Conservation (phyloP, 1,140 invertebrate genomes). For the Drosophila aff. region DNA sequence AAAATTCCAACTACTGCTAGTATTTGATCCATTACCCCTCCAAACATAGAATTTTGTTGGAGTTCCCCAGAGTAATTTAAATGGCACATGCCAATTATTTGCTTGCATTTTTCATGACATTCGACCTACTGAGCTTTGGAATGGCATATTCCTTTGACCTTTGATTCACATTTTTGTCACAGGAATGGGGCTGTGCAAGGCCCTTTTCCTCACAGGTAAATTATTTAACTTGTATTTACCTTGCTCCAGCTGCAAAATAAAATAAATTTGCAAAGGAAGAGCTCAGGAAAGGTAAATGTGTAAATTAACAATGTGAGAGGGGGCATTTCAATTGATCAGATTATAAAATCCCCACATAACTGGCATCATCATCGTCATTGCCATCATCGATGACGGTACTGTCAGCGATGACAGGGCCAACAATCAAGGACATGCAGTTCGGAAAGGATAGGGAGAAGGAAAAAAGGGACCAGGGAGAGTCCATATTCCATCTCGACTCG, state of each 20-base stretch:
- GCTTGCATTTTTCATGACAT: constrained; percentile 61
- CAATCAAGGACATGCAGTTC: constrained; percentile 33
- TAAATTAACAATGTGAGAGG: constrained; percentile 64
- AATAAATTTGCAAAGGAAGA: neutral
- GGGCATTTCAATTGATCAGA: constrained; percentile 64
- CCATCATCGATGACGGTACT: constrained; percentile 48
- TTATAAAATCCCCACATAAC: constrained; percentile 77
- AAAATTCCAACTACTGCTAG: neutral
- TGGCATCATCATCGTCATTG: constrained; percentile 49
- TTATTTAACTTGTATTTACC: constrained; percentile 56
- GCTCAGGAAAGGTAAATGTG: constrained; percentile 54
- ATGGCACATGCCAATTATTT: constrained; percentile 58
- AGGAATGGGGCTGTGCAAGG: neutral
- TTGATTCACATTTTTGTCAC: neutral
- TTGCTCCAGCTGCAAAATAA: constrained; percentile 27
- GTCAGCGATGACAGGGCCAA: constrained; percentile 59
- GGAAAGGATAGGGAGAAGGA: neutral
- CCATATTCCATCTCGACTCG: constrained; percentile 23
- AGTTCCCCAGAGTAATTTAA: neutral
- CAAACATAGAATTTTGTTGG: neutral
- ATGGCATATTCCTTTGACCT: constrained; percentile 31
- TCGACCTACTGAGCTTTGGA: constrained; percentile 28
- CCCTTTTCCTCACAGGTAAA: constrained; percentile 33
- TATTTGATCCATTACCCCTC: too few species aligned
- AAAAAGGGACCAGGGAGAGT: constrained; percentile 24